phyloP scores from a whole-genome alignment of 2,113 vertebrate genomes.

The Tinamus guttatus region DNA sequence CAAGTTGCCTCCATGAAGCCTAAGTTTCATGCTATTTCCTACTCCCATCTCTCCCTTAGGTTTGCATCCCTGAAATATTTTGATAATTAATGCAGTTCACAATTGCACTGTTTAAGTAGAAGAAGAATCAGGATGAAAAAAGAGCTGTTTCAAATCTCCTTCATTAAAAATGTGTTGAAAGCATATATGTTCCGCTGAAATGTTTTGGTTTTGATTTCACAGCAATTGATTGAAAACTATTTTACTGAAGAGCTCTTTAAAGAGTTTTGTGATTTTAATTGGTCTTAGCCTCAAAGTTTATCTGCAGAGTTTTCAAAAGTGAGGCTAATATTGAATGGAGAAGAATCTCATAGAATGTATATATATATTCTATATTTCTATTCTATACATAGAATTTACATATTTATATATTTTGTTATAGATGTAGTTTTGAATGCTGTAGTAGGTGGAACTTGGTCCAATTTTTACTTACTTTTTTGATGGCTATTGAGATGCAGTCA shows the following conservation, averaged over 20 bases:
- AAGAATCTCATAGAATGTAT: neutral
- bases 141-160: neutral
- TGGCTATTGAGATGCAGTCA: neutral
- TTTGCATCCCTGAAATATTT: neutral
- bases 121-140: neutral
- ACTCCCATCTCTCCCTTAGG: rapidly evolving
- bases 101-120: neutral
- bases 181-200: neutral
- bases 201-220: neutral
- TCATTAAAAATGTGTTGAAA: neutral
- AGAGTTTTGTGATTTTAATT: neutral
- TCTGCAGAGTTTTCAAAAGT: neutral
- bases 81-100: neutral
- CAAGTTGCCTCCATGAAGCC: neutral
- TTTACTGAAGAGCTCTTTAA: rapidly evolving
- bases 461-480: neutral
- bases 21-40: neutral
- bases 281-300: neutral
- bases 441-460: rapidly evolving
- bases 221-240: neutral
- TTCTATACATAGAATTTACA: too few species aligned
- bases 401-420: neutral
- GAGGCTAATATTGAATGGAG: neutral
- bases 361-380: too few species aligned
- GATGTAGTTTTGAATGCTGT: neutral